Base-by-base conservation (phyloP, 2,113 vertebrate genomes). In the Verasper variegatus region DNA sequence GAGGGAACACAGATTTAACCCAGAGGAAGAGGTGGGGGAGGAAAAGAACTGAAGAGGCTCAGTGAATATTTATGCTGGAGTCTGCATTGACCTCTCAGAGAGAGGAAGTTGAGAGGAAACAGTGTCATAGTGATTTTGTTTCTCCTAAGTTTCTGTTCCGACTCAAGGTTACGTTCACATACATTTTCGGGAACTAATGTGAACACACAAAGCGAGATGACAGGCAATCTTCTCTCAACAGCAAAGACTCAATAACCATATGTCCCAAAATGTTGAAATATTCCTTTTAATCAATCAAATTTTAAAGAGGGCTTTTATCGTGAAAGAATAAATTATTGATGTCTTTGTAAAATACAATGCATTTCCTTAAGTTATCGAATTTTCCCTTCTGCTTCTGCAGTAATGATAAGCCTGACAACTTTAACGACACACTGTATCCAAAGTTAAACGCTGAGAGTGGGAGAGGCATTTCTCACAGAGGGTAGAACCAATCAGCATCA, bases 401-500 rank as follows among this genome's bases (percentile, higher is more conserved):
- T 63, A 58, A 66, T 45, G 24, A 23, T 49, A 3, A 65, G 1
- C 20, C 2, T 63, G 51, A 27, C 49, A 52, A 0, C 52, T 31
- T 35, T 20, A 62, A 8, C 63, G 23, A 49, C 58, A 18, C 21
- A 42, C 17, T 35, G 27, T 51, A 10, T 37, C 35, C 35, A 37
- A 35, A 71, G 57, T 15, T 40, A 31, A 79, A 63, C 24, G 20
- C 24, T 55, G 20, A 74, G 23, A 68, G 35, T 6, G 3, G 42
- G 60, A 56, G 61, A 0, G 49, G 47, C 15, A 0, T 68, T 70
- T 63, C 55, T 73, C 47, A 35, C 56, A 11, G 11, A 8, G 45
- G 5, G 47, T 47, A 52, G 71, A 73, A 68, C 57, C n/a, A 70
- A 23, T 23, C 21, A 1, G 40, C 27, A 15, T 54, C 56, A 59